These are phyloP conservation scores for Pituophis catenifer DNA, from an alignment of 2,113 vertebrate species.

Conservation along the genomic window DNA sequence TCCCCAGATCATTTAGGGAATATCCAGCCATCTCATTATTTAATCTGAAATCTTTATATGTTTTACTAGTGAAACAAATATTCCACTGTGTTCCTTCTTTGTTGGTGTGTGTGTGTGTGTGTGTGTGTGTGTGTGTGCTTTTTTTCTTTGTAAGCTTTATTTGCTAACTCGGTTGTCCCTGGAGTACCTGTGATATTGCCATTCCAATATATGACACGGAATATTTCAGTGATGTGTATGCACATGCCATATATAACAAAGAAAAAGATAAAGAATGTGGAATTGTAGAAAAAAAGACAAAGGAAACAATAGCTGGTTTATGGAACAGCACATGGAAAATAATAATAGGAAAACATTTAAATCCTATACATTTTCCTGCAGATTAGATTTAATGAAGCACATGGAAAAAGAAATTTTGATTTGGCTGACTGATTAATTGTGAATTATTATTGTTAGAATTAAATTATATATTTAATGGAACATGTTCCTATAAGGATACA, in stretches of 20 bases:
- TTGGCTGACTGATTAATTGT: slow-evolving; percentile 29
- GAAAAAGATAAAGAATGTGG: slow-evolving; percentile 43
- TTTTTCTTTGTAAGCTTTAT: slow-evolving; percentile 24
- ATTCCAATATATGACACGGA: slow-evolving; percentile 67
- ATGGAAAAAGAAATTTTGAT: slow-evolving; percentile 41
- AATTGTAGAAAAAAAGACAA: slow-evolving; percentile 58
- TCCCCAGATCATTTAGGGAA: slow-evolving; percentile 13
- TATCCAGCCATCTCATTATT: not conserved
- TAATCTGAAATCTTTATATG: slow-evolving; percentile 6
- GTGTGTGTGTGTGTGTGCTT: not conserved
- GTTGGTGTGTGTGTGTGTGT: slow-evolving; percentile 23
- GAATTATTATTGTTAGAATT: not conserved
- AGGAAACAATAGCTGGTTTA: slow-evolving; percentile 67
- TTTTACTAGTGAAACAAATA: slow-evolving; percentile 35
- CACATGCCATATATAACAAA: slow-evolving; percentile 58
- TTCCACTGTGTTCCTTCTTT: slow-evolving; percentile 17
- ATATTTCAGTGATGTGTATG: slow-evolving; percentile 63
- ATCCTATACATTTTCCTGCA: not conserved
- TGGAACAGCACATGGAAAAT: slow-evolving; percentile 66
- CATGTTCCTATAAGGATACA: not conserved
- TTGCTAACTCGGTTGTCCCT: slow-evolving; percentile 58
- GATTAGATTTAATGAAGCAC: slow-evolving; percentile 8
- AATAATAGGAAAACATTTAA: not conserved
- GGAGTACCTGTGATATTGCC: slow-evolving; percentile 66
- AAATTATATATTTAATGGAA: not conserved